These are phyloP conservation scores for Oligia latruncula DNA, from an alignment of 2,888 invertebrate genomes.

Conservation along the genomic window DNA sequence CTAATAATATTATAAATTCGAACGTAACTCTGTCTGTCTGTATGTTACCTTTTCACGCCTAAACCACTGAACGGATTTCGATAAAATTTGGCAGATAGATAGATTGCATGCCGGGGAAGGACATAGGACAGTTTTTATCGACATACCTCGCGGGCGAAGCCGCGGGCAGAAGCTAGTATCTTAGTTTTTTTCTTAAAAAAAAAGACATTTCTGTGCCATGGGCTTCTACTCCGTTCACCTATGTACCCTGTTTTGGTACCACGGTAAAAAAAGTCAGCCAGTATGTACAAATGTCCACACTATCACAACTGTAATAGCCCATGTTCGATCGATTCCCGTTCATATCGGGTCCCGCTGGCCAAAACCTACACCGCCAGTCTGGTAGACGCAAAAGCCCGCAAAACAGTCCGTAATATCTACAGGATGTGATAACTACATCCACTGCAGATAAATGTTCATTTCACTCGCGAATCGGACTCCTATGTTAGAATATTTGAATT, in stretches of 20 bases:
- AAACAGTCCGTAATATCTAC: conserved; percentile 42
- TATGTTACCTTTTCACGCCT: too few species aligned
- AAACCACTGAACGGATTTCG: too few species aligned
- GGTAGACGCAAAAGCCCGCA: conserved; percentile 28
- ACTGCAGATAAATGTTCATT: conserved; percentile 56
- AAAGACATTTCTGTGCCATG: background rate
- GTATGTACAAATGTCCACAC: background rate
- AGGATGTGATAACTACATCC: conserved; percentile 59
- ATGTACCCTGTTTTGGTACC: background rate
- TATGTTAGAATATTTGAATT: conserved; percentile 36
- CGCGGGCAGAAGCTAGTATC: too few species aligned
- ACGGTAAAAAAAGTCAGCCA: background rate
- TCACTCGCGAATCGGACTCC: conserved; percentile 26
- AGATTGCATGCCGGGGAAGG: too few species aligned
- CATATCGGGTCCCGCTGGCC: conserved; percentile 18
- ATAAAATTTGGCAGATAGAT: too few species aligned
- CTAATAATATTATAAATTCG: too few species aligned
- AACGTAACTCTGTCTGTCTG: too few species aligned
- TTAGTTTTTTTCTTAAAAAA: too few species aligned
- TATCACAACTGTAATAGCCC: background rate
- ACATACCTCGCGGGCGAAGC: too few species aligned
- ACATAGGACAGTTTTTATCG: too few species aligned
- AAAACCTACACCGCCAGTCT: conserved; percentile 26
- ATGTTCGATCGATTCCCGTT: conserved; percentile 5
- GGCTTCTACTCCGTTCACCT: background rate